Conservation (phyloP, 2,888 invertebrate species). For the Drosophila lacicola region DNA sequence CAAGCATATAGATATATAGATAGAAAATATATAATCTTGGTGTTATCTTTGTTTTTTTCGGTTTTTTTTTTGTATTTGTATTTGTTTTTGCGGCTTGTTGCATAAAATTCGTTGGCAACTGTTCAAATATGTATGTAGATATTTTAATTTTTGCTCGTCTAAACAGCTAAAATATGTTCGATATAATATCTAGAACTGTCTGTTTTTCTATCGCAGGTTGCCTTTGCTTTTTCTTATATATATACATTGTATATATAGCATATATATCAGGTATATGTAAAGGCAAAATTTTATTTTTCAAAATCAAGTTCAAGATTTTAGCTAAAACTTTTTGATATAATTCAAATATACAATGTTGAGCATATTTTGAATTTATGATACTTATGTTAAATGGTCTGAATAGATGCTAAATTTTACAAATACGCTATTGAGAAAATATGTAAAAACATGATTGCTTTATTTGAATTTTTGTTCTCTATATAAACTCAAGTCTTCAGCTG, state of each 20-base stretch:
- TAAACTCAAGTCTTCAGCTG: neutral
- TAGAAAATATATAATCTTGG: conserved; percentile 33
- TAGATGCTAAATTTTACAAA: too few species aligned
- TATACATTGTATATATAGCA: conserved; percentile 15
- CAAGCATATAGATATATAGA: conserved; percentile 16
- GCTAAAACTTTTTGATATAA: conserved; percentile 3
- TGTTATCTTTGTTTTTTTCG: conserved; percentile 23
- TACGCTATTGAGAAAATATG: neutral
- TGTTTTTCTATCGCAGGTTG: conserved; percentile 47
- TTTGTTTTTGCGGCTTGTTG: conserved; percentile 47
- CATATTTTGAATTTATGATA: conserved; percentile 9
- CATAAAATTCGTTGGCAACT: conserved; percentile 75
- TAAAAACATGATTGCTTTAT: neutral
- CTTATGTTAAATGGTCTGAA: neutral
- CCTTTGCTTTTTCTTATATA: conserved; percentile 1
- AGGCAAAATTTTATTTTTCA: conserved; percentile 51
- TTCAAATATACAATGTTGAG: too few species aligned
- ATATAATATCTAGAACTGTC: conserved; percentile 47
- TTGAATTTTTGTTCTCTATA: neutral
- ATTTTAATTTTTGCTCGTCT: conserved; percentile 46
- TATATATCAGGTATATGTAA: conserved; percentile 11
- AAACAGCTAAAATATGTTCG: conserved; percentile 56
- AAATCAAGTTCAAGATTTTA: conserved; percentile 75
- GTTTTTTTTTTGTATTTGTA: conserved; percentile 1
- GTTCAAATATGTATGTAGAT: conserved; percentile 69